Base-by-base conservation (phyloP, 2,888 invertebrate species). In the Caradrina kadenii region DNA sequence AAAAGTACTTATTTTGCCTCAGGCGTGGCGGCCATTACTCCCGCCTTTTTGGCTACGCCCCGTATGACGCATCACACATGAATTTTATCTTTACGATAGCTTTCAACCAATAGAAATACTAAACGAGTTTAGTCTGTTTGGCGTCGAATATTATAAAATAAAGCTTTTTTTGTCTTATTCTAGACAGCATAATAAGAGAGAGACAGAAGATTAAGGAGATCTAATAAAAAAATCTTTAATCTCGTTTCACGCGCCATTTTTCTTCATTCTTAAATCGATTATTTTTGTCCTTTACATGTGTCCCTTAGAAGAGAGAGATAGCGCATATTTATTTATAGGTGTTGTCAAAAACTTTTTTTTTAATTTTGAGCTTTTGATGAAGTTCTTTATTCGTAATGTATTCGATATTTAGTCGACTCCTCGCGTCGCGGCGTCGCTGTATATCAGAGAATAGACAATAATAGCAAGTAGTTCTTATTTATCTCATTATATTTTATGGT, bases 391-490 rank as follows among this genome's bases (percentile, higher is more conserved):
- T 49, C 26, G 26, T 49, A 19, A 22, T 17, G 61, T 66, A 76
- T 61, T 22, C 45, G 49, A 7, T 74, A 79, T 61, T 21, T 8
- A 60, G 22, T 63, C 73, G 73, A 56, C 73, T 69, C 52, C 31
- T 58, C 50, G 35, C 19, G 71, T 80, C 81, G 77, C 50, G 77
- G 19, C 22, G 71, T 80, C 80, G 77, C 52, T 78, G 19, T 73
- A 86, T 89, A 89, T 88, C 87, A 86, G 79, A 80, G 61, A 76
- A 87, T 88, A 90, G 90, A 90, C 90, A 90, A 90, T 90, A 90
- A 90, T 89, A 90, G 85, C 67, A 65, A 73, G 72, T 82, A 83
- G 76, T 80, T 64, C 35, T 68, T 73, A 54, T 78, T 56, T 73
- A 68, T 61, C 49, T 68, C 45, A 39, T 49, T 48, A 54, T 78